Conservation (phyloP, 2,113 vertebrate genomes). For the Merops nubicus region DNA sequence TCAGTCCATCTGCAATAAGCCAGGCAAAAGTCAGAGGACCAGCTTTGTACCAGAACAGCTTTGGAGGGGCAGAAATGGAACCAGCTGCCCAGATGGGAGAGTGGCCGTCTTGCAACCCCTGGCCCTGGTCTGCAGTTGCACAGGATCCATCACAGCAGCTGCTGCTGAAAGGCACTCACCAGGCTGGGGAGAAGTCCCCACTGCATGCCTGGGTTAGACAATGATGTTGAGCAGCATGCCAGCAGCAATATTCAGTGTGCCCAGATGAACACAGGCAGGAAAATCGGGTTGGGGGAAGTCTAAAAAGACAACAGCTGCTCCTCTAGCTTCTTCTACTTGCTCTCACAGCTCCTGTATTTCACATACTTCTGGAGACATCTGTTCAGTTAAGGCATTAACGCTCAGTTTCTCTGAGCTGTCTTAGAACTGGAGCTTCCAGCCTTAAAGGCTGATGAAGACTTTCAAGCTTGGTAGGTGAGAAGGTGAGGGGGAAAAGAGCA, state of each 20-base stretch:
- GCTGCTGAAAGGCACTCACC: not conserved
- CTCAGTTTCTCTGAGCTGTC: not conserved
- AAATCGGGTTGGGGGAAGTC: too few relatives aligned
- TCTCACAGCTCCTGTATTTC: not conserved
- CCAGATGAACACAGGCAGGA: not conserved
- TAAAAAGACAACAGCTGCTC: not conserved
- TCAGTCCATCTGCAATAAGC: not conserved
- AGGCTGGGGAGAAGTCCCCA: not conserved
- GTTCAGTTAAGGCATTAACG: not conserved
- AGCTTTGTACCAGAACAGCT: not conserved
- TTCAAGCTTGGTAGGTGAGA: not conserved
- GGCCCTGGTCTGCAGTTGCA: accelerated
- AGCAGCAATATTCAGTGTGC: not conserved
- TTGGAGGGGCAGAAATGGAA: not conserved
- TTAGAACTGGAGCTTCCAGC: not conserved
- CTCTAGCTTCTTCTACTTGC: not conserved
- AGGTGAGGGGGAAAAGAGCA: not conserved
- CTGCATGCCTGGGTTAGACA: too few relatives aligned
- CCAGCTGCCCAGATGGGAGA: not conserved
- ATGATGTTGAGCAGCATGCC: accelerated
- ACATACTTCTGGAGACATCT: not conserved
- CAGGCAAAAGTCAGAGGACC: not conserved
- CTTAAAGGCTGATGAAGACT: not conserved
- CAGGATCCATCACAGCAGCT: not conserved
- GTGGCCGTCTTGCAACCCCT: not conserved